Evolutionary conservation across 2,797 vertebrate species (phyloP), one percentile per base, ranked within the genome.

Genomic region (Sphenodon punctatus): DNA sequence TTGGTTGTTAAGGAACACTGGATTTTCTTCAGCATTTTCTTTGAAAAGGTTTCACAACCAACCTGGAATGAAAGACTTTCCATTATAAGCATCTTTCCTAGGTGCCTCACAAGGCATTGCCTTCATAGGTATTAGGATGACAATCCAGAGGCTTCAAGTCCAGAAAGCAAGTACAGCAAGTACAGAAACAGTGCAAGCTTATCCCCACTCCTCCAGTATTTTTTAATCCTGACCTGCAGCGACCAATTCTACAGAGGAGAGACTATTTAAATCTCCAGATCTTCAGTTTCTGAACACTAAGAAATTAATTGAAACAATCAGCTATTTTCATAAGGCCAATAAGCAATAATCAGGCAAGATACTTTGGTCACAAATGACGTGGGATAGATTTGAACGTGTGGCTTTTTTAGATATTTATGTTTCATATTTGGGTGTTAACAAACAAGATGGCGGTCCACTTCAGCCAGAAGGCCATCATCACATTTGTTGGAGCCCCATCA

Each of bases 61-160:
- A 20, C 16, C 46, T 48, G 11, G 22, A 60, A 34, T 23, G 60
- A 0, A 0, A 76, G 49, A 27, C 0, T 1, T 25, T n/a, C 46
- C 1, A 0, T 22, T 39, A 19, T 63, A 2, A 0, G 23, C 32
- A 61, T 36, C 27, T 20, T 36, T 74, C 38, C 39, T 0, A 0
- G 27, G 0, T 32, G 41, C 10, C 53, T 51, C 15, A 8, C 48
- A 51, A 14, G n/a, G 25, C n/a, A n/a, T 48, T 27, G 48, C 15
- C 53, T 70, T 51, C 27, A 25, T 1, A 4, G 17, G 4, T 15
- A 1, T 30, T 67, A 67, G 25, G 59, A 36, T 32, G 19, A 30
- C 16, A 67, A 53, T 7, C 23, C 25, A 15, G 5, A 7, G 7
- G 39, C 19, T 23, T 22, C 11, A 43, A 51, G 1, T 11, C n/a